Evolutionary conservation across 2,888 invertebrate species (phyloP), one percentile per base, ranked within the genome.

Genomic region (Rutpela maculata): DNA sequence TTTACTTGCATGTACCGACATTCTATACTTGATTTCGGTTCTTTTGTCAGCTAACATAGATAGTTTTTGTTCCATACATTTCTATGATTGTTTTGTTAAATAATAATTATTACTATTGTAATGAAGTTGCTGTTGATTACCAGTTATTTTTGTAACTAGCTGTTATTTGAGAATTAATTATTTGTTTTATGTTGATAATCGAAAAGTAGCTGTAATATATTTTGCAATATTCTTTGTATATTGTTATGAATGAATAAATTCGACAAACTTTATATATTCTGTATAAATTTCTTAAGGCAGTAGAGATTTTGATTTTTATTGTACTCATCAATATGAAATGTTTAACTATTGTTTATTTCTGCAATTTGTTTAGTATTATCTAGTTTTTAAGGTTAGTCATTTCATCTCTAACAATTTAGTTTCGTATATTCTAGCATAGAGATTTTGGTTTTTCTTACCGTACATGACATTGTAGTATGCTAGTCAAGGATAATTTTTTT

Each of bases 401-500:
- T n/a, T n/a, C 5, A 50, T 6, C 50, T n/a, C 5, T 50, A 50
- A 50, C n/a, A 50, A 43, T 7, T 50, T 17, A n/a, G 12, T 50
- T 50, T 50, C 50, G n/a, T 50, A n/a, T 50, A 50, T 50, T 50
- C n/a, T 50, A 50, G 50, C 50, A 50, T 12, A 12, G 43, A 67
- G 67, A 55, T 18, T 66, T 38, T 56, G 22, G 26, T 31, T 68
- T 56, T 68, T 55, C 15, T 6, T 60, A 7, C 22, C 35, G 7
- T 18, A 11, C 60, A 70, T 68, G 17, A 68, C 35, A 59, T 60
- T 70, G 31, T 43, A 18, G 1, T 60, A 43, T 56, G 12, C 70
- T 70, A 70, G 70, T 70, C 70, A 70, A 22, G 57, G 19, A 74
- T 66, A 26, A 35, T 65, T 56, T n/a, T n/a, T 35, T 59, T 67